phyloP scores from a whole-genome alignment of 1,140 invertebrate species.

The Ridgeia piscesae region DNA sequence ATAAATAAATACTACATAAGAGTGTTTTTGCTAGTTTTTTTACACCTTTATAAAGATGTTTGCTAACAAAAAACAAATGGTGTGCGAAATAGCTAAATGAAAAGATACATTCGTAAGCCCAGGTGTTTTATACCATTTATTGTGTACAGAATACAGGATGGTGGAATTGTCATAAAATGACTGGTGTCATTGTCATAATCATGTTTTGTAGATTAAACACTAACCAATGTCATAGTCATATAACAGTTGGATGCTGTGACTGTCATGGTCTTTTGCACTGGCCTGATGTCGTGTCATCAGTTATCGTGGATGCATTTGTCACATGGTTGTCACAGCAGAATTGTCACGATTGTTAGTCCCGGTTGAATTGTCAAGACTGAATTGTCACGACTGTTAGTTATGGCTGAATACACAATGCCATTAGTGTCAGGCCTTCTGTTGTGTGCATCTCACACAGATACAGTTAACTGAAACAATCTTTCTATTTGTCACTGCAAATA shows the following conservation, averaged over 20 bases:
- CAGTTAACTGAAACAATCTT: background rate
- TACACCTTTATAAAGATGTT: no score
- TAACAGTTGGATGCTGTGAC: background rate
- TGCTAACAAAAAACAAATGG: no score
- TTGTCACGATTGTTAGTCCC: no score
- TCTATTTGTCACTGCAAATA: background rate
- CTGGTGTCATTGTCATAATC: no score
- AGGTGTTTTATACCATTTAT: no score
- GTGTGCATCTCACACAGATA: background rate
- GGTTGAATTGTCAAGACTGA: background rate
- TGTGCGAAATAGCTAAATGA: no score
- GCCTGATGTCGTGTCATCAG: background rate
- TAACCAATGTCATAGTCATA: background rate
- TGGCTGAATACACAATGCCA: background rate
- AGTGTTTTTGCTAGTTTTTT: no score
- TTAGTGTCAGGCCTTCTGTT: background rate
- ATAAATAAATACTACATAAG: no score
- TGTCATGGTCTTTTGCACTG: background rate
- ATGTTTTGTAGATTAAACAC: background rate
- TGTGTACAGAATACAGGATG: no score
- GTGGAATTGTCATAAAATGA: background rate
- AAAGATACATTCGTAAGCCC: no score
- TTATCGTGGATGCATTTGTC: background rate
- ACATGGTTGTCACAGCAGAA: no score
- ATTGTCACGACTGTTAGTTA: background rate